A percentile compares a stretch with the other conserved stretches of the same genome.
Evolutionary conservation across 2,888 invertebrate genomes (phyloP).

Genomic region (Keiferia lycopersicella): DNA sequence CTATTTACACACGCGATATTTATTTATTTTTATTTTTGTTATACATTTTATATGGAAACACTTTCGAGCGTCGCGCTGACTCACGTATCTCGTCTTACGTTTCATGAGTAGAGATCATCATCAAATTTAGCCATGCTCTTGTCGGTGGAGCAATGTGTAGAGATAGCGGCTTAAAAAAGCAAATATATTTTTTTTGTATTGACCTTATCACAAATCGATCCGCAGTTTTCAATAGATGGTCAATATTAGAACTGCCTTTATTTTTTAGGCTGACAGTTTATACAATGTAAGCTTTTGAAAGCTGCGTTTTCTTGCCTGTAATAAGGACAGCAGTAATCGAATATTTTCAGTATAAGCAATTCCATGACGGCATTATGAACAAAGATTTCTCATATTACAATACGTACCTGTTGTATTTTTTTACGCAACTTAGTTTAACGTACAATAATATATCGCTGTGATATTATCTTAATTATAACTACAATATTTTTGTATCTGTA

Average conservation of each 20-base stretch:
- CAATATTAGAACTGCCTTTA: not conserved
- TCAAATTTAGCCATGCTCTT: no score
- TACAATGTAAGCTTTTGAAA: not conserved
- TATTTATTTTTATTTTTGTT: no score
- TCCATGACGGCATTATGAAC: slow-evolving; percentile 35
- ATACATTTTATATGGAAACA: no score
- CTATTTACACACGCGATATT: no score
- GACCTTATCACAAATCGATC: no score
- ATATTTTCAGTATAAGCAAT: slow-evolving; percentile 6
- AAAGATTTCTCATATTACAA: slow-evolving; percentile 27
- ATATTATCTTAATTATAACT: slow-evolving; percentile 11
- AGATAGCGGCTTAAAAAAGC: no score
- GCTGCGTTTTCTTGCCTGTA: not conserved
- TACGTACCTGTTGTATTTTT: slow-evolving; percentile 22
- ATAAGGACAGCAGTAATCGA: not conserved
- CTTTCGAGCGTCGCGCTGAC: no score
- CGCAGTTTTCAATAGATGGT: no score
- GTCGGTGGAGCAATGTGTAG: no score
- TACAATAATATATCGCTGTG: slow-evolving; percentile 1
- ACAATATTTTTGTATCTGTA: slow-evolving; percentile 32
- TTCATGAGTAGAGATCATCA: no score
- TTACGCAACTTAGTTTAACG: slow-evolving; percentile 3
- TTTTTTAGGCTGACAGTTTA: not conserved
- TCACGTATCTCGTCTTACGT: no score
- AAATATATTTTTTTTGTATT: no score